Percentiles rank a stretch among this genome's conserved stretches.
Evolutionary conservation across 1,140 invertebrate genomes (phyloP).

Genomic region (Trissolcus basalis): DNA sequence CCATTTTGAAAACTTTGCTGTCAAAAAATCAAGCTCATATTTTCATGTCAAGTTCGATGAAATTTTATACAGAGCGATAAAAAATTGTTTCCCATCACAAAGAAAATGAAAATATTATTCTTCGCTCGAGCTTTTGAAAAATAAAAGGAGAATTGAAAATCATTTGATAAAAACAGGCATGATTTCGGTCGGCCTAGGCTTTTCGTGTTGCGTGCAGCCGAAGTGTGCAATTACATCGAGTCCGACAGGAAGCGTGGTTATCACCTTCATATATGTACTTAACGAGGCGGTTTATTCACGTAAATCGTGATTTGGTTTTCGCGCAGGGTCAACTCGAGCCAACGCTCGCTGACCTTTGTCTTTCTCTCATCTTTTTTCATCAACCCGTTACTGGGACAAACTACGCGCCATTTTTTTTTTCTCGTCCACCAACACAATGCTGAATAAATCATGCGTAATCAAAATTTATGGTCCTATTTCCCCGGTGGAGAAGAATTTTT

Average conservation of each 20-base stretch:
- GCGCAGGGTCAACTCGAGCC: conserved; percentile 17
- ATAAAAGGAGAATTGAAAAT: background rate
- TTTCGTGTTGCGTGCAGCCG: conserved; percentile 19
- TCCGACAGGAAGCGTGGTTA: conserved; percentile 27
- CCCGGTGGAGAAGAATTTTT: conserved; percentile 1
- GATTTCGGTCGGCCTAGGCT: conserved; percentile 11
- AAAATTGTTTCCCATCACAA: too few relatives aligned
- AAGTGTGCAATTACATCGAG: conserved; percentile 30
- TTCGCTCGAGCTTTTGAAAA: too few relatives aligned
- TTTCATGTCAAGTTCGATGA: too few relatives aligned
- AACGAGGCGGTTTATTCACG: conserved; percentile 1
- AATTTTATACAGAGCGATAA: too few relatives aligned
- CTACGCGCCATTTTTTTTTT: conserved; percentile 8
- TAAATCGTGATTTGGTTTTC: background rate
- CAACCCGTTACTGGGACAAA: conserved; percentile 16
- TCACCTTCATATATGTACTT: conserved; percentile 25
- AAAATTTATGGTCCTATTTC: conserved; percentile 39
- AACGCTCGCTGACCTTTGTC: conserved; percentile 1
- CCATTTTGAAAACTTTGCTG: too few relatives aligned
- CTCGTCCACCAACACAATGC: conserved; percentile 9
- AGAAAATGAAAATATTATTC: too few relatives aligned
- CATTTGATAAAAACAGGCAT: background rate
- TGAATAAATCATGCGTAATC: conserved; percentile 37
- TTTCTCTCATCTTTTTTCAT: conserved; percentile 24
- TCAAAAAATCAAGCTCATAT: too few relatives aligned